Evolutionary conservation across 37 sponge, comb jelly and placozoan species (phyloP).

Genomic region (Axinella damicornis): DNA sequence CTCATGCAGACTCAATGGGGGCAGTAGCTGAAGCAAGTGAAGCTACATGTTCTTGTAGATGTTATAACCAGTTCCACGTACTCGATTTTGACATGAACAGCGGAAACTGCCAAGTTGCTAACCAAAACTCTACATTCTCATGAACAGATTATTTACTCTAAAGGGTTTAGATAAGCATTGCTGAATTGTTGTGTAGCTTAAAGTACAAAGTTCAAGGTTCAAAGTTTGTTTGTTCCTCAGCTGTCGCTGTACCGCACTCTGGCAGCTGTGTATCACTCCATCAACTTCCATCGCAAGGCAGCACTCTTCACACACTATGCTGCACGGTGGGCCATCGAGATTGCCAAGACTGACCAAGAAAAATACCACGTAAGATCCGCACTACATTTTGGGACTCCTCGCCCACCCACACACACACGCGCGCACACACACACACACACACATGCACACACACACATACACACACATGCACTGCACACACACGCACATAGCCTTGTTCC

Average conservation of each 20-base stretch:
- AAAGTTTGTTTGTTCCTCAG: neutral
- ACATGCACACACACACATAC: slow-evolving; percentile 1
- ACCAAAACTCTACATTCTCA: too few species aligned
- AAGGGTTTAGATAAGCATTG: too few species aligned
- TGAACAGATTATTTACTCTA: too few species aligned
- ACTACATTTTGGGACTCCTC: neutral
- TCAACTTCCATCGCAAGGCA: slow-evolving; percentile 51
- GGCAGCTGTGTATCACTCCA: slow-evolving; percentile 26
- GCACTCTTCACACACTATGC: slow-evolving; percentile 50
- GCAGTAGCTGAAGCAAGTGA: too few species aligned
- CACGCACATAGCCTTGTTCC: slow-evolving; percentile 19
- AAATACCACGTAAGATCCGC: neutral
- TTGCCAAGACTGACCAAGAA: neutral
- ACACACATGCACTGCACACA: too few species aligned
- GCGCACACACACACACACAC: neutral
- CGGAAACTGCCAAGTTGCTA: too few species aligned
- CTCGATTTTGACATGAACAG: too few species aligned
- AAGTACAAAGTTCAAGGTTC: neutral
- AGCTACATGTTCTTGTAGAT: too few species aligned
- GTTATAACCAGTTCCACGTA: too few species aligned
- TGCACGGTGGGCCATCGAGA: slow-evolving; percentile 13
- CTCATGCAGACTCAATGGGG: too few species aligned
- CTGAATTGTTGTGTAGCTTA: too few species aligned
- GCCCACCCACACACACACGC: neutral
- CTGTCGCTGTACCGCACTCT: slow-evolving; percentile 15